Evolutionary conservation across 1,140 invertebrate genomes (phyloP).

Genomic region (Sycobia sp.): DNA sequence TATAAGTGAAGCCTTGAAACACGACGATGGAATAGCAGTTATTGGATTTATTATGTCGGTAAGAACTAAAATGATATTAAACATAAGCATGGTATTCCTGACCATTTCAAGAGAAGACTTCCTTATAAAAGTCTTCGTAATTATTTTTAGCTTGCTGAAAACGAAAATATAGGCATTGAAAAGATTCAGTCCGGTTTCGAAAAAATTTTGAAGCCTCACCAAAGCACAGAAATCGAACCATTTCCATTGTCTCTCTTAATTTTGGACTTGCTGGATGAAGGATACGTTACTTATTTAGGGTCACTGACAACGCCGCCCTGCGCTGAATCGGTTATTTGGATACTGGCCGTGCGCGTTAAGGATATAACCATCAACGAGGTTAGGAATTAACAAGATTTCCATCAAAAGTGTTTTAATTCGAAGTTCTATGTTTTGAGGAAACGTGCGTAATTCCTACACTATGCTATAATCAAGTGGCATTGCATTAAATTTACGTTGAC

Average conservation of each 20-base stretch:
- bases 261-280: conserved; percentile 8
- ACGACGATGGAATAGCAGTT: conserved; percentile 52
- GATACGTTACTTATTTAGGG: conserved; percentile 84
- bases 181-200: background rate
- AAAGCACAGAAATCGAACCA: conserved; percentile 11
- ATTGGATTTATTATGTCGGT: conserved; percentile 52
- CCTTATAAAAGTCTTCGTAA: too few species aligned
- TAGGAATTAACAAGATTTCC: conserved; percentile 17
- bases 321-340: conserved; percentile 91
- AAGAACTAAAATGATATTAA: too few species aligned
- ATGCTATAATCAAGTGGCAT: too few species aligned
- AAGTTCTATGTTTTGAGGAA: background rate
- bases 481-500: too few species aligned
- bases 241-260: conserved; percentile 13
- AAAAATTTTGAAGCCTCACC: background rate
- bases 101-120: too few species aligned
- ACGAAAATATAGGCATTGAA: conserved; percentile 18
- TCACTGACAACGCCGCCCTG: conserved; percentile 94
- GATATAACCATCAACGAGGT: conserved; percentile 75
- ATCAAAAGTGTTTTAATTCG: background rate
- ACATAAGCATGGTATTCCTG: too few species aligned
- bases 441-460: too few species aligned
- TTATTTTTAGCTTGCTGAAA: conserved; percentile 14
- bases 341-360: conserved; percentile 77
- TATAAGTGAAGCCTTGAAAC: conserved; percentile 44